These are phyloP conservation scores for Abramis brama DNA, from an alignment of 2,113 vertebrate genomes.

Conservation along the genomic window DNA sequence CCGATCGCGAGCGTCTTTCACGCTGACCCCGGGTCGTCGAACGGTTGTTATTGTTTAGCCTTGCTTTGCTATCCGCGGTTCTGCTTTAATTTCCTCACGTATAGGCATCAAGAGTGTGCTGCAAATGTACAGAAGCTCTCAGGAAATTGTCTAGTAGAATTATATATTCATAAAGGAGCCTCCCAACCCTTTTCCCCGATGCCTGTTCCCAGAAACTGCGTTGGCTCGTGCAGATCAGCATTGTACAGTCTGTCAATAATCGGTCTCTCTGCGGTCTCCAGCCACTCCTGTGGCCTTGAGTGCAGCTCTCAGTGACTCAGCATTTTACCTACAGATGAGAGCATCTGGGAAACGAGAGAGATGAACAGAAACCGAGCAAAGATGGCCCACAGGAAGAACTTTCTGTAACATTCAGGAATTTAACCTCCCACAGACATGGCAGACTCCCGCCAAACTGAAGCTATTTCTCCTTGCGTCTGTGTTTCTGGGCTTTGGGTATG, in stretches of 20 bases:
- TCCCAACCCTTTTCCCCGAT: conserved; percentile 13
- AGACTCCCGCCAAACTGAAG: background rate
- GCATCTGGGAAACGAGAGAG: conserved; percentile 33
- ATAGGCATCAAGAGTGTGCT: too few species aligned
- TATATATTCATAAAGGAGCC: background rate
- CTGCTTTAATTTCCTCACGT: too few species aligned
- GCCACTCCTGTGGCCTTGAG: conserved; percentile 34
- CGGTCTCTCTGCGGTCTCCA: conserved; percentile 38
- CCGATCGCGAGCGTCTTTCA: too few species aligned
- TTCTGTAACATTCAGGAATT: conserved; percentile 36
- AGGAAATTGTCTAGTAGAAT: conserved; percentile 4
- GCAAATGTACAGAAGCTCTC: background rate
- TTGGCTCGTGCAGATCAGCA: conserved; percentile 33
- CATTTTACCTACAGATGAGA: conserved; percentile 46
- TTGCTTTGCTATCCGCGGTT: too few species aligned
- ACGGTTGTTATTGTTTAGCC: background rate
- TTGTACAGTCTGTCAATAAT: conserved; percentile 48
- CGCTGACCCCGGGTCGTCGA: too few species aligned
- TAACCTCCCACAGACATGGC: conserved; percentile 30
- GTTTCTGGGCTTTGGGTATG: conserved; percentile 27
- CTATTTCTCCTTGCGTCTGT: background rate
- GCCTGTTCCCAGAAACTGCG: conserved; percentile 36
- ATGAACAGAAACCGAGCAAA: conserved; percentile 33
- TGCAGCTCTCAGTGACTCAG: conserved; percentile 51
- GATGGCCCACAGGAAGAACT: conserved; percentile 35